A percentile compares a stretch with the other conserved stretches of the same genome.
Evolutionary conservation across 2,113 vertebrate genomes (phyloP).

Genomic region (Semnopithecus entellus): DNA sequence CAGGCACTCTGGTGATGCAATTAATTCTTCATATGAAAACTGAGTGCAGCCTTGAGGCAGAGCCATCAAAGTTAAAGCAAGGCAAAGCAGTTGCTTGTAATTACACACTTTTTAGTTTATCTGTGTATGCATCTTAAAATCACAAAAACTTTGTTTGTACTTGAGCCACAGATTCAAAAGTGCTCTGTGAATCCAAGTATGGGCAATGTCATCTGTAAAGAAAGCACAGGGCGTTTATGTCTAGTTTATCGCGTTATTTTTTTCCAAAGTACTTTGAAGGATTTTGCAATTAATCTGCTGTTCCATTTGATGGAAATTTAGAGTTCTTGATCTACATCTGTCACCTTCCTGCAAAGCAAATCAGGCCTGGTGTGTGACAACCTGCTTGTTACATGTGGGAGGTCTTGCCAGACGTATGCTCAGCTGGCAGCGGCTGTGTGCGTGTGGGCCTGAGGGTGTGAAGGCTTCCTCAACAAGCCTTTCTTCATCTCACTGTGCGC

Average conservation of each 20-base stretch:
- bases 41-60: constrained; percentile 58
- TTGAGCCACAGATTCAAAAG: constrained; percentile 26
- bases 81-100: constrained; percentile 70
- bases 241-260: background rate
- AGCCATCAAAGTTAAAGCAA: constrained; percentile 69
- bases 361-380: accelerated
- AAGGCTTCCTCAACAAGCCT: background rate
- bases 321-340: constrained; percentile 64
- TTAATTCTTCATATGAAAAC: constrained; percentile 71
- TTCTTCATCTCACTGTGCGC: accelerated
- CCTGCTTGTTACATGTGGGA: accelerated
- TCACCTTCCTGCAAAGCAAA: background rate
- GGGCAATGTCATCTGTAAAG: background rate
- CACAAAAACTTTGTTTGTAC: constrained; percentile 51
- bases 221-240: constrained; percentile 43
- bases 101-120: constrained; percentile 63
- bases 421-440: background rate
- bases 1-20: constrained; percentile 12
- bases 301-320: constrained; percentile 67
- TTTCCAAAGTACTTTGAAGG: constrained; percentile 58
- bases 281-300: constrained; percentile 77
- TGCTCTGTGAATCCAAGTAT: constrained; percentile 66
- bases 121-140: constrained; percentile 57
- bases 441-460: background rate
- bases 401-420: accelerated